Conservation (phyloP, 2,113 vertebrate species). For the Pterocles orientalis region DNA sequence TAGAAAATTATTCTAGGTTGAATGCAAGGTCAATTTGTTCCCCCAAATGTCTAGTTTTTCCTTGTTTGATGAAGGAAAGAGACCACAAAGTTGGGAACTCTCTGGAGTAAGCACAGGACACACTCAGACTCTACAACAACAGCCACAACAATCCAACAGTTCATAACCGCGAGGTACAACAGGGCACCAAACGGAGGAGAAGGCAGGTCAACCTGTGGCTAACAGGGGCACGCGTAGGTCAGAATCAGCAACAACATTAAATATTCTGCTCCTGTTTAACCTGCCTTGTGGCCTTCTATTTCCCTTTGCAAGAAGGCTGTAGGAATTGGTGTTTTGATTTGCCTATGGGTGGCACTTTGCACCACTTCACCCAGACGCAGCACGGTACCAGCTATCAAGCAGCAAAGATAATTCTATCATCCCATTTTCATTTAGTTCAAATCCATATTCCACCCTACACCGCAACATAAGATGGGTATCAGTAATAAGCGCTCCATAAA, state of each 20-base stretch:
- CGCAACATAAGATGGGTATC: fast-evolving
- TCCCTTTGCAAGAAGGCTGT: background rate
- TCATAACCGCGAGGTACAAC: fast-evolving
- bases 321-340: background rate
- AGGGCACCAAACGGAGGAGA: background rate
- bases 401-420: too few species aligned
- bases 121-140: background rate
- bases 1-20: background rate
- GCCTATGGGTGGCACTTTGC: background rate
- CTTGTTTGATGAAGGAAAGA: background rate
- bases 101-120: background rate
- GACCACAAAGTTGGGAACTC: background rate
- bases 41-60: background rate
- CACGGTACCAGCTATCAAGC: background rate
- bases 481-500: background rate
- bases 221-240: background rate
- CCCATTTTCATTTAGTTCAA: background rate
- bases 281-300: background rate
- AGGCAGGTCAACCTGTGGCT: background rate
- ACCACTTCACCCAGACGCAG: background rate
- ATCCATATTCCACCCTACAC: background rate
- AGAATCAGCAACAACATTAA: background rate
- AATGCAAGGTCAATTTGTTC: fast-evolving
- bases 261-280: background rate
- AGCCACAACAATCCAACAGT: background rate